Percentiles rank a stretch among this genome's conserved stretches.
Conservation (phyloP, 1,140 invertebrate species). For the Amyelois transitella region DNA sequence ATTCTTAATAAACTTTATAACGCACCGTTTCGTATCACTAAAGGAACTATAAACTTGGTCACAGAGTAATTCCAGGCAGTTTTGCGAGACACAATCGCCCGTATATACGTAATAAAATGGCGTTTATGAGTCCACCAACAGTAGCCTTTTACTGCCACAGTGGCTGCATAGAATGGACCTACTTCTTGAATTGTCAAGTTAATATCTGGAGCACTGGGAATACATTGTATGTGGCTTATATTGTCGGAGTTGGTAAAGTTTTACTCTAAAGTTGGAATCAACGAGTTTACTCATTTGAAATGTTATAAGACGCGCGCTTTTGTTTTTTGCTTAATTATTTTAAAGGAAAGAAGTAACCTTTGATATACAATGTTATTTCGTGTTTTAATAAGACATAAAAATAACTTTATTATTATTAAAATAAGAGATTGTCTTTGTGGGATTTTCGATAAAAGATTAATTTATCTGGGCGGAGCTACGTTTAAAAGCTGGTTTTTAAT, state of each 20-base stretch:
- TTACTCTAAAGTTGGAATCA: not conserved
- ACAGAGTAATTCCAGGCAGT: conserved; percentile 18
- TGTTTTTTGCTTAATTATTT: not conserved
- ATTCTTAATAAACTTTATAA: conserved; percentile 3
- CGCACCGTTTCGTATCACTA: conserved; percentile 12
- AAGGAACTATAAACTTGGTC: conserved; percentile 25
- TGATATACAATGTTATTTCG: too few relatives aligned
- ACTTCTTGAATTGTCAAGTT: conserved; percentile 5
- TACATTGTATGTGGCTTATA: conserved; percentile 1
- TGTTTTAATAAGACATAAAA: too few relatives aligned
- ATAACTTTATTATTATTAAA: too few relatives aligned
- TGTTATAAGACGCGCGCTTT: not conserved
- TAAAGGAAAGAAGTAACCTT: too few relatives aligned
- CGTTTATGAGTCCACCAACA: conserved; percentile 6
- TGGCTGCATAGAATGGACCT: conserved; percentile 3
- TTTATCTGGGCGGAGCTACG: too few relatives aligned
- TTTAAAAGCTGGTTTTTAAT: too few relatives aligned
- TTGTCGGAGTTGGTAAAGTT: not conserved
- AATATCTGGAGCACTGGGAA: conserved; percentile 4
- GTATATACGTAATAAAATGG: conserved; percentile 7
- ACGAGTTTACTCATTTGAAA: not conserved
- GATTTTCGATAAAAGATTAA: too few relatives aligned
- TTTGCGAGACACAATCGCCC: conserved; percentile 4
- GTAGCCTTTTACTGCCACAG: conserved; percentile 1
- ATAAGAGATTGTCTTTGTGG: too few relatives aligned